Conservation (phyloP, 2,113 vertebrate species). For the Spheniscus mendiculus region DNA sequence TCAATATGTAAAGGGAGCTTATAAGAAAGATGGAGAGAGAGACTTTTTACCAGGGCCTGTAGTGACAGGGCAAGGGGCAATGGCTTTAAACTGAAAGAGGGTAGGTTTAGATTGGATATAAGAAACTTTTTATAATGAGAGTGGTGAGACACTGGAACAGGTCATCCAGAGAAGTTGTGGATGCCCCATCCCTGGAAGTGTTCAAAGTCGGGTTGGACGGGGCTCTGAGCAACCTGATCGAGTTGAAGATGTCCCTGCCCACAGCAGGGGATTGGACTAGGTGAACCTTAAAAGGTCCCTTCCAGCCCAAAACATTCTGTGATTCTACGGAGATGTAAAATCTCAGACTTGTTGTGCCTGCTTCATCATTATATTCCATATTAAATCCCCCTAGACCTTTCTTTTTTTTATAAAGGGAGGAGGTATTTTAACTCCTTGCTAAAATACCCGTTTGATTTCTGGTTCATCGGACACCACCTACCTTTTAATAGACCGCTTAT, state of each 20-base stretch:
- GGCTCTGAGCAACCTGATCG: fast-evolving
- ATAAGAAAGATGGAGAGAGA: background rate
- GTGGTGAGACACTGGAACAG: background rate
- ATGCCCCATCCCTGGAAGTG: background rate
- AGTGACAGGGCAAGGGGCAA: background rate
- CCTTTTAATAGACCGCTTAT: background rate
- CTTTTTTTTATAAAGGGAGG: background rate
- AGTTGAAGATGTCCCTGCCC: background rate
- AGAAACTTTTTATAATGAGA: background rate
- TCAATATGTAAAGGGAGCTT: background rate
- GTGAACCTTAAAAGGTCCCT: background rate
- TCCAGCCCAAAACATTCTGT: background rate
- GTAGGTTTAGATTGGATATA: too few relatives aligned
- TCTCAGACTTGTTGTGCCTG: background rate
- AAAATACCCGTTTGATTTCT: background rate
- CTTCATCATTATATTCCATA: background rate
- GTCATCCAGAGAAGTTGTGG: fast-evolving
- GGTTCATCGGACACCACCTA: background rate
- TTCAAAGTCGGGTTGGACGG: fast-evolving
- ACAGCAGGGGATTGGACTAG: background rate
- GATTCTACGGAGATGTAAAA: background rate
- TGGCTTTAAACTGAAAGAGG: background rate
- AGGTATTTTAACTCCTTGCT: background rate
- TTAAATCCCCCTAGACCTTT: background rate
- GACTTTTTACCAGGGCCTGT: background rate